phyloP scores from a whole-genome alignment of 2,888 invertebrate species.

The Scaeva pyrastri region DNA sequence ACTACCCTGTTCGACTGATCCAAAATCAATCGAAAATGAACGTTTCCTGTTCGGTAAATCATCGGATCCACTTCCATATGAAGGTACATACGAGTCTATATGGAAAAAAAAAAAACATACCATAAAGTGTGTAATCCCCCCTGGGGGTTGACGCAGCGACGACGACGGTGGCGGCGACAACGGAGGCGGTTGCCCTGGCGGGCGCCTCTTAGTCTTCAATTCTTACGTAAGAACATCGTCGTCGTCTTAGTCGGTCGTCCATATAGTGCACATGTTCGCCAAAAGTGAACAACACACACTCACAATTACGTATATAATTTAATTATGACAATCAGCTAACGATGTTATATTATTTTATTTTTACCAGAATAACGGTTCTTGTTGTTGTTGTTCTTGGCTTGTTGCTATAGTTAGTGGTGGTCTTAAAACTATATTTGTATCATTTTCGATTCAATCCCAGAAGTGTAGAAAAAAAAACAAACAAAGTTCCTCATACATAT shows the following conservation, averaged over 20 bases:
- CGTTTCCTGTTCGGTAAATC: slow-evolving; percentile 34
- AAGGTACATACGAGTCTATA: too few species aligned
- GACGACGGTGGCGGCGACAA: neutral
- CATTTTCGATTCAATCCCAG: slow-evolving; percentile 8
- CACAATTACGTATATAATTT: slow-evolving; percentile 47
- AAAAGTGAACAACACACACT: slow-evolving; percentile 43
- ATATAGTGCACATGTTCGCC: slow-evolving; percentile 62
- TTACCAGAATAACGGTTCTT: slow-evolving; percentile 23
- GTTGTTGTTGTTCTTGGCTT: too few species aligned
- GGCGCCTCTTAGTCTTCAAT: slow-evolving; percentile 64
- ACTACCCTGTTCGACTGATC: slow-evolving; percentile 32
- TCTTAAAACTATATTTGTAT: slow-evolving; percentile 32
- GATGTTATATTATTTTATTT: slow-evolving; percentile 10
- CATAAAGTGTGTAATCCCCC: slow-evolving; percentile 43
- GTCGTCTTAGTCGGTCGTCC: neutral
- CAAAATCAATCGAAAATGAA: slow-evolving; percentile 61
- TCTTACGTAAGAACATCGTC: slow-evolving; percentile 57
- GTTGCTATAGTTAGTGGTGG: slow-evolving; percentile 28
- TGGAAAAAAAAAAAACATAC: slow-evolving; percentile 34
- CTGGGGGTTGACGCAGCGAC: too few species aligned
- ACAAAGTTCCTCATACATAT: slow-evolving; percentile 25
- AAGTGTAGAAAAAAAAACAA: neutral
- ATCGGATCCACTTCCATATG: slow-evolving; percentile 52
- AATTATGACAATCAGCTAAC: slow-evolving; percentile 70
- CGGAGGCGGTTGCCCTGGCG: neutral